phyloP scores from a whole-genome alignment of 2,113 vertebrate genomes.

The Melospiza georgiana region DNA sequence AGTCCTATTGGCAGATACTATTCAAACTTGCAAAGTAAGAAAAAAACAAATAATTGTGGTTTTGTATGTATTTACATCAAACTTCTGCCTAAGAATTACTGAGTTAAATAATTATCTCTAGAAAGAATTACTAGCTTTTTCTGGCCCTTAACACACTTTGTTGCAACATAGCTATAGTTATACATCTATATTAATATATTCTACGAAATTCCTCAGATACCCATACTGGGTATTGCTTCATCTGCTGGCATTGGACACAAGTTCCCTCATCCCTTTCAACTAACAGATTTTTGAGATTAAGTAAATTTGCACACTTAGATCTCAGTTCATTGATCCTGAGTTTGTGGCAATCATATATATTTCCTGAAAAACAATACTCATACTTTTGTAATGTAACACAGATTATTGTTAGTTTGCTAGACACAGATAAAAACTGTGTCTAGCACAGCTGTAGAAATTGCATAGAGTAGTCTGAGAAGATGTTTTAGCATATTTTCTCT shows the following conservation, averaged over 20 bases:
- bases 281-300: background rate
- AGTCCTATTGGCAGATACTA: background rate
- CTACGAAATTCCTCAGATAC: background rate
- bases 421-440: background rate
- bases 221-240: accelerated
- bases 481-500: background rate
- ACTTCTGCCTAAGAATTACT: background rate
- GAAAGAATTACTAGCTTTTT: background rate
- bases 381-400: background rate
- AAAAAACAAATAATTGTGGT: background rate
- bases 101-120: background rate
- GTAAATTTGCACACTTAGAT: background rate
- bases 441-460: background rate
- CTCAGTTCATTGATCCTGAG: background rate
- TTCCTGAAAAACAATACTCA: background rate
- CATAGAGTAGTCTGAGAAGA: background rate
- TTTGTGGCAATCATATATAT: background rate
- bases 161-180: background rate
- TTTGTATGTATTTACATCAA: background rate
- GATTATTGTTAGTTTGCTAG: background rate
- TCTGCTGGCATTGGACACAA: background rate
- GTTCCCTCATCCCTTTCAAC: background rate
- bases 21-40: background rate
- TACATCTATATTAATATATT: background rate
- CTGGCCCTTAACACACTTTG: background rate